Base-by-base conservation (phyloP, 2,113 vertebrate species). In the Chloropsis hardwickii region DNA sequence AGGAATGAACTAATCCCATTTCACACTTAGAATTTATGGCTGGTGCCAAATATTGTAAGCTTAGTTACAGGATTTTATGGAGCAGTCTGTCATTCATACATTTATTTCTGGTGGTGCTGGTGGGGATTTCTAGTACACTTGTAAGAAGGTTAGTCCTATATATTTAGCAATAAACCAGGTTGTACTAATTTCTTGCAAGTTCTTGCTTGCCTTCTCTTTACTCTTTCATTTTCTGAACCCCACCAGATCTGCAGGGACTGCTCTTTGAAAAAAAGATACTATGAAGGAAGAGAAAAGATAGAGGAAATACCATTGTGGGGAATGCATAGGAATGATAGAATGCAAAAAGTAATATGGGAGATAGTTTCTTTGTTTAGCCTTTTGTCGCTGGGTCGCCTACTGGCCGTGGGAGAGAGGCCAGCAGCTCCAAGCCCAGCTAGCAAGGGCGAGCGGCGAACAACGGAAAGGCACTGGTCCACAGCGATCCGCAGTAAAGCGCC, bases 1-100 rank as follows among this genome's bases (percentile, higher is more conserved):
- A 74, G 71, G 58, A 96, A 91, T 85, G 21, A 92, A 95, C 93
- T 94, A 94, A 96, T 90, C 77, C 71, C 62, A 80, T 91, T 95
- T 90, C 56, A 82, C 87, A 80, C 81, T 91, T 88, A 31, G 74
- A 90, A 95, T 95, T 93, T 93, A 93, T 86, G 35, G 67, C 31
- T 80, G 20, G n/a, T 95, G 81, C n/a, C 74, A 85, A 50, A 72
- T 81, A 95, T 62, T 92, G 45, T 82, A 85, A 77, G 58, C 11
- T 88, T 88, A 86, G 84, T 80, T 71, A 31, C 29, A 83, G 35
- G 58, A 62, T 91, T 96, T 96, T 95, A 82, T 82, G 44, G 42
- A 90, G 23, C 29, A 87, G 50, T 69, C 73, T 96, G 62, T 85
- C 90, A 90, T 93, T 96, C 79, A 95, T 90, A 57, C 22, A 62